These are phyloP conservation scores for Hoplodrina ambigua DNA, from an alignment of 2,888 invertebrate genomes.

Conservation along the genomic window DNA sequence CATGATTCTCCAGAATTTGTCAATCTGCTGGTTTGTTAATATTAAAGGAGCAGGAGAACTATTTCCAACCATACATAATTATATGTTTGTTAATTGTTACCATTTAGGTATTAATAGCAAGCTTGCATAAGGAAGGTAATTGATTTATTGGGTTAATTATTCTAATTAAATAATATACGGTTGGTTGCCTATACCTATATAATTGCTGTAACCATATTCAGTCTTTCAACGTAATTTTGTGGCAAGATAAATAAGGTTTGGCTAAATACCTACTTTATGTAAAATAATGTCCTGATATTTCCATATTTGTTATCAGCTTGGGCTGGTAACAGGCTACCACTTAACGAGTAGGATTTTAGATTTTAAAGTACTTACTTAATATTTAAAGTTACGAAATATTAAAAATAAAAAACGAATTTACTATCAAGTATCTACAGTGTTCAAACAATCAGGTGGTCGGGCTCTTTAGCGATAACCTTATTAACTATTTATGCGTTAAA, in stretches of 20 bases:
- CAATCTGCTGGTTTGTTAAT: too few species aligned
- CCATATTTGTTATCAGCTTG: background rate
- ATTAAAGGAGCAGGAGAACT: background rate
- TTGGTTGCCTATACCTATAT: background rate
- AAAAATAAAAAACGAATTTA: too few species aligned
- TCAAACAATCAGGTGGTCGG: too few species aligned
- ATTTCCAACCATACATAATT: conserved; percentile 2
- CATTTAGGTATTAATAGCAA: conserved; percentile 6
- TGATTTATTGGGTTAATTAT: conserved; percentile 4
- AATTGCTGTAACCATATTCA: conserved; percentile 9
- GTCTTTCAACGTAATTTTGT: conserved; percentile 17
- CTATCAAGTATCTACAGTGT: too few species aligned
- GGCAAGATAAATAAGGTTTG: background rate
- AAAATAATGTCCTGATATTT: background rate
- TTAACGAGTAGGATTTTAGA: background rate
- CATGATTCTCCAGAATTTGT: background rate
- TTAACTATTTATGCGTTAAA: too few species aligned
- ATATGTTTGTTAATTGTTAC: background rate
- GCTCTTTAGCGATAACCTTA: too few species aligned
- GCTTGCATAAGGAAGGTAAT: conserved; percentile 23
- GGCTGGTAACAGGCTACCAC: too few species aligned
- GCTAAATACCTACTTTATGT: background rate
- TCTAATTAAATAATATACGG: background rate
- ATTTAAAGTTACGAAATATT: too few species aligned
- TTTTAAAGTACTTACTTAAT: too few species aligned